Evolutionary conservation across 2,888 invertebrate species (phyloP).

Genomic region (Lasioglossum lativentre): DNA sequence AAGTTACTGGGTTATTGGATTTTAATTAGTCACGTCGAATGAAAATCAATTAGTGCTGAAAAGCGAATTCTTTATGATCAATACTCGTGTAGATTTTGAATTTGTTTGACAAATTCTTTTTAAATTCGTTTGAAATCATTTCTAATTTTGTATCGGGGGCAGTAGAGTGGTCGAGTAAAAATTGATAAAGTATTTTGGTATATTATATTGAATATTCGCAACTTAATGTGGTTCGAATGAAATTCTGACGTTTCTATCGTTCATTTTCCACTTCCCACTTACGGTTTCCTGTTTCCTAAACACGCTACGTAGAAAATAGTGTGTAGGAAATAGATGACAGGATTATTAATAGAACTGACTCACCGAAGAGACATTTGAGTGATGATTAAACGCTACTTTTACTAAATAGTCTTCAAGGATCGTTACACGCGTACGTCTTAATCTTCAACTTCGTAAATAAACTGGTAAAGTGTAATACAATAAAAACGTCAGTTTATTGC

Average conservation of each 20-base stretch:
- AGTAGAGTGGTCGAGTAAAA: neutral
- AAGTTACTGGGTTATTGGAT: neutral
- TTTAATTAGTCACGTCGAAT: neutral
- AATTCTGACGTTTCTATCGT: neutral
- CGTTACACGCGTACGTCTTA: neutral
- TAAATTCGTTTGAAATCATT: neutral
- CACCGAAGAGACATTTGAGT: neutral
- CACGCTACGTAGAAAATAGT: slow-evolving; percentile 4
- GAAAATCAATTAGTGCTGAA: neutral
- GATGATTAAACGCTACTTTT: neutral
- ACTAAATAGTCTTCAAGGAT: neutral
- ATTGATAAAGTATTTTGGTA: neutral
- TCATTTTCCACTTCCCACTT: slow-evolving; percentile 3
- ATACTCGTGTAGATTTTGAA: neutral
- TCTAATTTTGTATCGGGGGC: neutral
- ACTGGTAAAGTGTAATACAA: neutral
- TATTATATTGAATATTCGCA: neutral
- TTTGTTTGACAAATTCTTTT: too few species aligned
- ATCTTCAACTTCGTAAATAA: neutral
- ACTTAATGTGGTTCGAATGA: neutral
- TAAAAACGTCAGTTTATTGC: too few species aligned
- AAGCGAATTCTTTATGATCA: neutral
- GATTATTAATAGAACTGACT: slow-evolving; percentile 9
- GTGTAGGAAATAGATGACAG: slow-evolving; percentile 12
- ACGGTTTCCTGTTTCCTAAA: neutral